Conservation (phyloP, 2,797 vertebrate species). For the Oryzias dopingdopingensis region DNA sequence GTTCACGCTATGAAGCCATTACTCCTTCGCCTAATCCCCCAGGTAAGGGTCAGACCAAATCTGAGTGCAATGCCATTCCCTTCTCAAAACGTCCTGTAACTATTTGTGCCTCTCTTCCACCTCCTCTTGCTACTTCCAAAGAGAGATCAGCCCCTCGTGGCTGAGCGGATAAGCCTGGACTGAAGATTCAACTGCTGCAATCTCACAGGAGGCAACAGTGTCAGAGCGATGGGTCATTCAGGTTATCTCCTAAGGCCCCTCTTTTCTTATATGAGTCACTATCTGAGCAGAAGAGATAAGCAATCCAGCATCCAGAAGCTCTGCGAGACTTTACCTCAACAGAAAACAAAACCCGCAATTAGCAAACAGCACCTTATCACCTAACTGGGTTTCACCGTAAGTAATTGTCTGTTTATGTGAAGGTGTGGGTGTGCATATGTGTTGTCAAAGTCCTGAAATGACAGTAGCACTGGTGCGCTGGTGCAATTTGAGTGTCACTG, state of each 20-base stretch:
- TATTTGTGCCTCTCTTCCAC: slow-evolving; percentile 21
- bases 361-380: slow-evolving; percentile 12
- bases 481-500: slow-evolving; percentile 57
- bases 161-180: slow-evolving; percentile 51
- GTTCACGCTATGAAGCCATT: slow-evolving; percentile 62
- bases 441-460: slow-evolving; percentile 35
- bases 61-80: slow-evolving; percentile 38
- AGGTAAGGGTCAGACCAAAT: slow-evolving; percentile 57
- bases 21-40: slow-evolving; percentile 69
- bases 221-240: slow-evolving; percentile 34
- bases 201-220: slow-evolving; percentile 18
- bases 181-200: slow-evolving; percentile 36
- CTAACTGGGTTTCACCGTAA: slow-evolving; percentile 5
- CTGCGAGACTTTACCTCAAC: neutral
- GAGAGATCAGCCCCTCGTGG: slow-evolving; percentile 21
- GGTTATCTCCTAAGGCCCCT: slow-evolving; percentile 41
- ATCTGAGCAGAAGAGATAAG: slow-evolving; percentile 45
- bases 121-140: slow-evolving; percentile 19
- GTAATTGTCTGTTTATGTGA: slow-evolving; percentile 5
- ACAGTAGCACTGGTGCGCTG: slow-evolving; percentile 37
- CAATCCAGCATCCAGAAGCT: slow-evolving; percentile 31
- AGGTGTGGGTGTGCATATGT: slow-evolving; percentile 2
- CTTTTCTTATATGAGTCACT: slow-evolving; percentile 20
- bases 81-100: slow-evolving; percentile 47
- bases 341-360: slow-evolving; percentile 20